A percentile compares a stretch with the other conserved stretches of the same genome.
phyloP scores from a whole-genome alignment of 2,888 invertebrate genomes.

The Yponomeuta evonymella region DNA sequence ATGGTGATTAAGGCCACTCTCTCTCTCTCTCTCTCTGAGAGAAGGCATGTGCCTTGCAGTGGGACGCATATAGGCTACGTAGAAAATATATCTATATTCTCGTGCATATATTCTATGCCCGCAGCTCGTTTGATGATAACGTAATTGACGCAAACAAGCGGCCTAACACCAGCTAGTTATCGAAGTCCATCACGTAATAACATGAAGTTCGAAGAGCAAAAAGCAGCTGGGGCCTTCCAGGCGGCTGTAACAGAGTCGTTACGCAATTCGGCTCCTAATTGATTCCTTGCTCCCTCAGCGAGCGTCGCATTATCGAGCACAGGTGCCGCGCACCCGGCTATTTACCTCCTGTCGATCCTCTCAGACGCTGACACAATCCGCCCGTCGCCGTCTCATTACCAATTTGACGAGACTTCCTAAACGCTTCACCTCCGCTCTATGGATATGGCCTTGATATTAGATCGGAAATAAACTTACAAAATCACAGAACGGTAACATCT shows the following conservation, averaged over 20 bases:
- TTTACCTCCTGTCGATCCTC: constrained; percentile 52
- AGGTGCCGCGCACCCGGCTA: constrained; percentile 64
- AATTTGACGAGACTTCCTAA: constrained; percentile 25
- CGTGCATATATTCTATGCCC: too few species aligned
- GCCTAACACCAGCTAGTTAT: constrained; percentile 26
- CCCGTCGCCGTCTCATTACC: constrained; percentile 50
- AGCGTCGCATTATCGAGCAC: constrained; percentile 71
- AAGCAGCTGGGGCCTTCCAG: constrained; percentile 66
- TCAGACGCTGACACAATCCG: constrained; percentile 52
- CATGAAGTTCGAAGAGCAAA: constrained; percentile 70
- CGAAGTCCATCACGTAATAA: constrained; percentile 69
- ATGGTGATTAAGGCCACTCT: too few species aligned
- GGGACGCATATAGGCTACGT: too few species aligned
- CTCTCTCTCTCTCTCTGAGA: too few species aligned
- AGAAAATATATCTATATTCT: too few species aligned
- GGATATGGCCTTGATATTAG: constrained; percentile 58
- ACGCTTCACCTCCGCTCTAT: constrained; percentile 53
- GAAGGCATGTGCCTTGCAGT: too few species aligned
- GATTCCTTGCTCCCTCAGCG: constrained; percentile 70
- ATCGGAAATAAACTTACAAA: constrained; percentile 59
- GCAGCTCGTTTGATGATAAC: too few species aligned
- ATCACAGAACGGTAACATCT: constrained; percentile 56
- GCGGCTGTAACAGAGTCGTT: constrained; percentile 68
- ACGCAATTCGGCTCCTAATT: constrained; percentile 73
- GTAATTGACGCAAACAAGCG: background rate